Base-by-base conservation (phyloP, 2,113 vertebrate species). In the Calidris pugnax region DNA sequence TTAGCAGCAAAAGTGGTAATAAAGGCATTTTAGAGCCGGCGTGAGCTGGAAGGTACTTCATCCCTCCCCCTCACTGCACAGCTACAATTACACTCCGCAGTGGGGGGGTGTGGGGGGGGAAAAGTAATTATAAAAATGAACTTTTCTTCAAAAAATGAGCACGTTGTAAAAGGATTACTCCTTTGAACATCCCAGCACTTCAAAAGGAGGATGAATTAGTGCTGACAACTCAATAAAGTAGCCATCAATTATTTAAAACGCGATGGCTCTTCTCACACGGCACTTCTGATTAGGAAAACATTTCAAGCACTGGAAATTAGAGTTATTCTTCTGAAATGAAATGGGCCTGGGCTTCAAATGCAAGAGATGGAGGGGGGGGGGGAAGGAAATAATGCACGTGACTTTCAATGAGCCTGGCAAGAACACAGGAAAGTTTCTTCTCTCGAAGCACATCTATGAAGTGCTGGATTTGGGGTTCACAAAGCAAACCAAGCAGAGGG, bases 191-290 rank as follows among this genome's bases (percentile, higher is more conserved):
- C 66, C 9, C 18, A 33, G 89, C 69, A 16, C 72, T 97, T 94
- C 90, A 87, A 93, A 92, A 96, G 91, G 94, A 93, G 94, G 87
- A 97, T 68, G 96, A 94, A 97, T 97, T 94, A 77, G 89, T 71
- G 85, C 93, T 97, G 98, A 97, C 97, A 97, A 96, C 95, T 98
- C 96, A 92, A 97, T 96, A 97, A 98, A 97, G 95, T 97, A 95
- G 97, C 96, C 96, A 97, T 98, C 98, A 98, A 98, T 98, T 98
- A 98, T 98, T 98, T 83, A 98, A 94, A 97, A 87, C 47, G 94
- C 6, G 43, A 93, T 90, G 97, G 97, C 97, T 97, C 97, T 93
- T 85, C 97, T 96, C 95, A 72, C 30, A 32, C 71, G 90, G 94
- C 96, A 94, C 96, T 97, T 93, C 90, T 95, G 97, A 97, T 85